phyloP scores from a whole-genome alignment of 2,113 vertebrate species.

The Eonycteris spelaea region DNA sequence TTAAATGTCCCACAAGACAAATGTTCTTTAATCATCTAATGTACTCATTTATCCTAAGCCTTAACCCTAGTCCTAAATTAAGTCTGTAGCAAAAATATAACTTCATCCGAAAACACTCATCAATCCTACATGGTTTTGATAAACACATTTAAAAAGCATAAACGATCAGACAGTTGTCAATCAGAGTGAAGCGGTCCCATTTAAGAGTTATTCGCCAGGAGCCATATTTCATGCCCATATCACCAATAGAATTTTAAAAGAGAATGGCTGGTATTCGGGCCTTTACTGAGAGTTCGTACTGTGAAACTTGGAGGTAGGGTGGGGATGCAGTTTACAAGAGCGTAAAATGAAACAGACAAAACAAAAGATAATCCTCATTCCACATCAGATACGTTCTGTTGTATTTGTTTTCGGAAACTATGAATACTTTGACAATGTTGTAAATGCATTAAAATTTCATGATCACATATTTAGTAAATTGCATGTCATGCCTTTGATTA shows the following conservation, averaged over 20 bases:
- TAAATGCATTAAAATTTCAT: constrained; percentile 77
- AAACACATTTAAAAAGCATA: constrained; percentile 85
- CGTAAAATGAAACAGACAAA: constrained; percentile 72
- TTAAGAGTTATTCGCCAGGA: constrained; percentile 78
- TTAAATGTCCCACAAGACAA: constrained; percentile 87
- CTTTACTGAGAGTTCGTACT: constrained; percentile 42
- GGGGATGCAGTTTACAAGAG: constrained; percentile 8
- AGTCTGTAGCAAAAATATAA: constrained; percentile 87
- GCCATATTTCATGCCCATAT: constrained; percentile 66
- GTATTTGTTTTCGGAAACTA: constrained; percentile 72
- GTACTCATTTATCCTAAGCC: constrained; percentile 90
- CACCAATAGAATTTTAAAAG: constrained; percentile 75
- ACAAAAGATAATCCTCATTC: constrained; percentile 66
- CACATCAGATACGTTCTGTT: constrained; percentile 63
- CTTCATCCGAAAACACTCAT: constrained; percentile 89
- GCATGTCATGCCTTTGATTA: constrained; percentile 70
- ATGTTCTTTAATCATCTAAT: constrained; percentile 95
- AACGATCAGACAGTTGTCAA: constrained; percentile 85
- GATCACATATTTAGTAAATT: constrained; percentile 75
- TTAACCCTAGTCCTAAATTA: constrained; percentile 92
- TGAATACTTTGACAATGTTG: constrained; percentile 72
- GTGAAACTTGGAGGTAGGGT: not conserved
- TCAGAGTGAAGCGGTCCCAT: constrained; percentile 79
- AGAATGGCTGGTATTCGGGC: constrained; percentile 57
- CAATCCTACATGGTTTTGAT: constrained; percentile 87